Percentiles rank a stretch among this genome's conserved stretches.
Evolutionary conservation across 23 tunicate genomes (phyloP).

Genomic region (Trididemnum miniatum): DNA sequence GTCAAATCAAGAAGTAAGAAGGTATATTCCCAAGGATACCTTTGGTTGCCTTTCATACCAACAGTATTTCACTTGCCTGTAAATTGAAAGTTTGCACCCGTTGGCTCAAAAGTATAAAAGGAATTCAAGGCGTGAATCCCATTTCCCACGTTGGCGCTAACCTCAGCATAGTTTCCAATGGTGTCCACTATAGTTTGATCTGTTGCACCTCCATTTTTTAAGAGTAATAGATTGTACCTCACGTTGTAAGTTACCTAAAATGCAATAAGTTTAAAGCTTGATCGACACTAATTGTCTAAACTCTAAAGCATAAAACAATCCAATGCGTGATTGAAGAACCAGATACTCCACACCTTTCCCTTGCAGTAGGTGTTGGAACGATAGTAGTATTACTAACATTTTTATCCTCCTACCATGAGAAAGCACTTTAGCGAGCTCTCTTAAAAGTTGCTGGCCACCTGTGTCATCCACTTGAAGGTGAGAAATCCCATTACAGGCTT

Average conservation of each 20-base stretch:
- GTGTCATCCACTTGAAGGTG: neutral
- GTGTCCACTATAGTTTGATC: neutral
- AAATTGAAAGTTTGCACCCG: neutral
- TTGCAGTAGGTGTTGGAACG: too few relatives aligned
- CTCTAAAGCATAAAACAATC: too few relatives aligned
- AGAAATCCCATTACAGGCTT: too few relatives aligned
- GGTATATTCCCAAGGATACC: too few relatives aligned
- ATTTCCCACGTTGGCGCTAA: neutral
- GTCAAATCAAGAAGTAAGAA: too few relatives aligned
- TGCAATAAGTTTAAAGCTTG: neutral
- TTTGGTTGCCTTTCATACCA: too few relatives aligned
- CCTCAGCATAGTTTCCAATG: neutral
- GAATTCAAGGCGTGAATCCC: neutral
- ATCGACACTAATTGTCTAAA: neutral
- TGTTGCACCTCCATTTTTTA: neutral
- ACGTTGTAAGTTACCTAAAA: conserved; percentile 38
- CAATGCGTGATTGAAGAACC: too few relatives aligned
- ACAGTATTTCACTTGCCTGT: too few relatives aligned
- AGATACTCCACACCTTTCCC: too few relatives aligned
- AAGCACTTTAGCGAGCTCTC: too few relatives aligned
- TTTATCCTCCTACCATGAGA: too few relatives aligned
- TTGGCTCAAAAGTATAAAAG: conserved; percentile 6
- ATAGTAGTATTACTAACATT: too few relatives aligned
- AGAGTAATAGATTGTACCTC: neutral
- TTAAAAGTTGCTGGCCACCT: neutral